Evolutionary conservation across 2,113 vertebrate genomes (phyloP).

Genomic region (Colistium nudipinnis): DNA sequence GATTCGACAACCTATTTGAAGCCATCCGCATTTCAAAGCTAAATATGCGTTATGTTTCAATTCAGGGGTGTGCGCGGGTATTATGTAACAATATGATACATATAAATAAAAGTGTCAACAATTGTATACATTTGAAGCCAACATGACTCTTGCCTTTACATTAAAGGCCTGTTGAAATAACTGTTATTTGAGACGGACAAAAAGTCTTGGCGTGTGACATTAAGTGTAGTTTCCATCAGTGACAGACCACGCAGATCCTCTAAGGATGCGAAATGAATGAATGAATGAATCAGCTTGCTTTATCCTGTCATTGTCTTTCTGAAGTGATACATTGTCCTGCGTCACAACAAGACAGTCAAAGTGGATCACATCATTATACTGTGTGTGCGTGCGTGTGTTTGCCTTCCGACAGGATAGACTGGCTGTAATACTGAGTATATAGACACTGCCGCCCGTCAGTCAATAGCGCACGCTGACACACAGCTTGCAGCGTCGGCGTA

Average conservation of each 20-base stretch:
- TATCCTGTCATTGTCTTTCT: not conserved
- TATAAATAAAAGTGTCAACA: no score
- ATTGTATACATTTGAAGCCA: no score
- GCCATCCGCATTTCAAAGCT: not conserved
- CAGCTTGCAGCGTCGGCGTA: not conserved
- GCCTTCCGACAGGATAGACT: conserved; percentile 39
- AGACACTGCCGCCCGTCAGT: conserved; percentile 47
- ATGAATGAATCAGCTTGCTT: not conserved
- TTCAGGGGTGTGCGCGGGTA: no score
- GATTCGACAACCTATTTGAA: no score
- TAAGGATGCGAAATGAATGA: not conserved
- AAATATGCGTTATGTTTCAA: not conserved
- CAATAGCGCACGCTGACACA: conserved; percentile 30
- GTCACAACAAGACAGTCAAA: not conserved
- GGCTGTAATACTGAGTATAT: conserved; percentile 52
- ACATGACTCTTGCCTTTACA: no score
- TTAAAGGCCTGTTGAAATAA: no score
- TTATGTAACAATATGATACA: no score
- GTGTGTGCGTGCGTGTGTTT: conserved; percentile 41
- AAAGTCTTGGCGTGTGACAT: no score
- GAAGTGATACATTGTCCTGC: not conserved
- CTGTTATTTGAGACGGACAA: no score
- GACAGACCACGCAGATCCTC: conserved; percentile 1
- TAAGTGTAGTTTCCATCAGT: not conserved
- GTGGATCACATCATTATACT: not conserved